These are phyloP conservation scores for Phylloscopus trochilus DNA, from an alignment of 2,113 vertebrate species.

Conservation along the genomic window DNA sequence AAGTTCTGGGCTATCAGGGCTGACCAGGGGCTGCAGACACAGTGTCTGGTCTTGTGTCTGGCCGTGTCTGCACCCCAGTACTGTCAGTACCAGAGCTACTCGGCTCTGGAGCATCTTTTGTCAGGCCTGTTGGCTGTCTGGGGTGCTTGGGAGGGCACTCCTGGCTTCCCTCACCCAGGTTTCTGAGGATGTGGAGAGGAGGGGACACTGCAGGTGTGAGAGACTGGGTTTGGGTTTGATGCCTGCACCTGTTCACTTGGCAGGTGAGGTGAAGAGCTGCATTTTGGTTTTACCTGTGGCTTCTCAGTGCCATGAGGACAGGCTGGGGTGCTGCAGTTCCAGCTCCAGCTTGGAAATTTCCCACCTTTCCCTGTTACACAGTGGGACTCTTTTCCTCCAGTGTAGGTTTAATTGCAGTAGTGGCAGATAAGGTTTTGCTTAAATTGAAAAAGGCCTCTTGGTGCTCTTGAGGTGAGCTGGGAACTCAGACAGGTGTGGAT, in stretches of 20 bases:
- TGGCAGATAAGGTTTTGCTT: background rate
- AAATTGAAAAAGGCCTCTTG: background rate
- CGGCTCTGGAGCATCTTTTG: background rate
- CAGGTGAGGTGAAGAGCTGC: background rate
- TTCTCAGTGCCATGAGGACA: rapidly evolving
- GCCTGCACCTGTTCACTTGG: background rate
- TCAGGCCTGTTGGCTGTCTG: background rate
- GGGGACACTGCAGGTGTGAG: too few species aligned
- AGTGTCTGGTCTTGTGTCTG: background rate
- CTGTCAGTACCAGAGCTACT: background rate
- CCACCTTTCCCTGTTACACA: background rate
- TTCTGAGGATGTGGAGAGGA: rapidly evolving
- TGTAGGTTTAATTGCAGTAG: background rate
- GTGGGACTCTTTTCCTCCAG: background rate
- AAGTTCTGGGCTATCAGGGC: background rate
- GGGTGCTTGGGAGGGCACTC: background rate
- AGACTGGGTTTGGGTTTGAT: background rate
- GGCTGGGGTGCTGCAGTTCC: background rate
- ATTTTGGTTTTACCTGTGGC: background rate
- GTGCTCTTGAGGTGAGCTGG: background rate
- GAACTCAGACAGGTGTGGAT: background rate
- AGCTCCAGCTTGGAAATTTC: background rate
- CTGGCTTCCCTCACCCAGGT: rapidly evolving
- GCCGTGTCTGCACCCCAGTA: background rate
- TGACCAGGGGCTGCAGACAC: background rate